Percentiles rank a stretch among this genome's conserved stretches.
phyloP scores from a whole-genome alignment of 2,888 invertebrate genomes.

The Xanthostigma xanthostigma region DNA sequence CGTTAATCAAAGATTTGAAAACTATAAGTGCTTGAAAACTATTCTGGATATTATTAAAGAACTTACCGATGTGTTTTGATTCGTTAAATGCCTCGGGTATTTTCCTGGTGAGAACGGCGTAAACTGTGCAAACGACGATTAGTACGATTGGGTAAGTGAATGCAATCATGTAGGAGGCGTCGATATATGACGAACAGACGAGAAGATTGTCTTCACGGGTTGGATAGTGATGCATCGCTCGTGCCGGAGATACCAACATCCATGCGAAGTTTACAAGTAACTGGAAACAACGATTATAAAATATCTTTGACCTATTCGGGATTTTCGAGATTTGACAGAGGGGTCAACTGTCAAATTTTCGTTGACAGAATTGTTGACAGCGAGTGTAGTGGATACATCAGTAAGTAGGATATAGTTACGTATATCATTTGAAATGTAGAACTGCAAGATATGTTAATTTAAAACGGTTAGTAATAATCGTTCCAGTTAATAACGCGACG shows the following conservation, averaged over 20 bases:
- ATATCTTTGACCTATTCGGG: too few species aligned
- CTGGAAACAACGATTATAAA: constrained; percentile 27
- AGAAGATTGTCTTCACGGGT: constrained; percentile 84
- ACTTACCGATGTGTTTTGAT: constrained; percentile 86
- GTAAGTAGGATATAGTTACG: too few species aligned
- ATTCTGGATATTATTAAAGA: not conserved
- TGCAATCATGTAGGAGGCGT: constrained; percentile 86
- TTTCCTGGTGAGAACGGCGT: constrained; percentile 89
- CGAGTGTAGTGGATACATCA: too few species aligned
- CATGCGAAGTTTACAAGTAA: constrained; percentile 80
- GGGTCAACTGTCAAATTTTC: too few species aligned
- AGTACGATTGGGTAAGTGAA: constrained; percentile 87
- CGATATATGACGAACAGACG: constrained; percentile 83
- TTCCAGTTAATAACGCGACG: too few species aligned
- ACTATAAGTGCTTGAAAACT: too few species aligned
- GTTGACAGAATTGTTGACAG: too few species aligned
- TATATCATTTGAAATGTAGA: too few species aligned
- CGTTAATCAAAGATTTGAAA: too few species aligned
- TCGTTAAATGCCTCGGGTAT: constrained; percentile 98
- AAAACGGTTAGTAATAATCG: too few species aligned
- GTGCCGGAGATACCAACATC: constrained; percentile 82
- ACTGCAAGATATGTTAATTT: too few species aligned
- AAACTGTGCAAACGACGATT: constrained; percentile 85
- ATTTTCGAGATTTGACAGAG: too few species aligned
- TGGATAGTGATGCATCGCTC: constrained; percentile 80